phyloP scores from a whole-genome alignment of 2,888 invertebrate species.

The Crioceris asparagi region DNA sequence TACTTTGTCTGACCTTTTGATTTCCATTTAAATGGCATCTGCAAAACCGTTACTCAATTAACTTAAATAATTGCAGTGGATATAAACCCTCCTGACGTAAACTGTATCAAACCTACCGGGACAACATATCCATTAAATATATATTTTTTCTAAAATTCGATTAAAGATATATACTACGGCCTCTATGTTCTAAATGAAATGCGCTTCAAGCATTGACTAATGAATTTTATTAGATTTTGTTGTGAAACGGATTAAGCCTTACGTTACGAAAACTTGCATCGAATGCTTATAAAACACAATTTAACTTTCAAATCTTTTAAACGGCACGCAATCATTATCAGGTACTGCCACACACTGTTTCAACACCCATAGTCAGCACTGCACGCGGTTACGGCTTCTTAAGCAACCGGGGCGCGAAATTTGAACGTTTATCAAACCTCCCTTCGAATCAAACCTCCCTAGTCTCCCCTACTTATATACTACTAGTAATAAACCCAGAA shows the following conservation, averaged over 20 bases:
- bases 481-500: too few relatives aligned
- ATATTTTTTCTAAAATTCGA: constrained; percentile 1
- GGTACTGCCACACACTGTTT: too few relatives aligned
- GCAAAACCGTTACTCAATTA: constrained; percentile 6
- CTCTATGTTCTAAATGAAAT: too few relatives aligned
- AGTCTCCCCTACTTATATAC: constrained; percentile 9
- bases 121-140: constrained; percentile 1
- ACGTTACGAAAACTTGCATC: too few relatives aligned
- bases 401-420: constrained; percentile 6
- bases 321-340: too few relatives aligned
- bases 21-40: constrained; percentile 12
- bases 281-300: too few relatives aligned
- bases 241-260: too few relatives aligned
- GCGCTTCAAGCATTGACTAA: too few relatives aligned
- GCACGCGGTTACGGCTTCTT: too few relatives aligned
- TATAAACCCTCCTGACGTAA: constrained; percentile 5
- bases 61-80: constrained; percentile 4
- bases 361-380: too few relatives aligned
- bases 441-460: constrained; percentile 9
- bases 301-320: too few relatives aligned
- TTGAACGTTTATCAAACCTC: constrained; percentile 7
- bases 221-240: too few relatives aligned
- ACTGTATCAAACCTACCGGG: constrained; percentile 5
- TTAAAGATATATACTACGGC: constrained; percentile 1
- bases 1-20: constrained; percentile 8